phyloP scores from a whole-genome alignment of 2,797 vertebrate species.

The Capromys pilorides region DNA sequence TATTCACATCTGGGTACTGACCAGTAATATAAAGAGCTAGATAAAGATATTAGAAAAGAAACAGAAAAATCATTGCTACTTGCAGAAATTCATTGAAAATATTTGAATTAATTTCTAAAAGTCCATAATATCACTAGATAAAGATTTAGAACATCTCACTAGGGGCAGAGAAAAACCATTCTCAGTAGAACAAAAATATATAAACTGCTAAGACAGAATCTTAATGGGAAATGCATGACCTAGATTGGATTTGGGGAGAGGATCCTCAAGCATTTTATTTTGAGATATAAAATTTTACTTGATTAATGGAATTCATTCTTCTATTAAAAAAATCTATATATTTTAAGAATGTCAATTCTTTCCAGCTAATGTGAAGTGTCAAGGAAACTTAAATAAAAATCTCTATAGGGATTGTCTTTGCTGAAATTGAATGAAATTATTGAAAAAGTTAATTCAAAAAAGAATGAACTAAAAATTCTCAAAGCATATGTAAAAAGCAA shows the following conservation, averaged over 20 bases:
- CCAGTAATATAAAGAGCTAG: neutral
- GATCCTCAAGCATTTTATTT: constrained; percentile 60
- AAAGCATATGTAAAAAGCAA: constrained; percentile 24
- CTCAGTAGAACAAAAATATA: constrained; percentile 63
- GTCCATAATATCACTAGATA: constrained; percentile 64
- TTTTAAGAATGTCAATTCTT: constrained; percentile 59
- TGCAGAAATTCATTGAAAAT: constrained; percentile 65
- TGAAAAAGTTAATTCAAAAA: constrained; percentile 39
- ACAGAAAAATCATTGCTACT: constrained; percentile 32
- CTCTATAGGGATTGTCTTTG: neutral
- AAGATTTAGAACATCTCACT: constrained; percentile 69
- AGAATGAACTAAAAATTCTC: constrained; percentile 47
- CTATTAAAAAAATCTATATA: constrained; percentile 61
- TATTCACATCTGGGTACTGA: neutral
- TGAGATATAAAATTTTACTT: constrained; percentile 55
- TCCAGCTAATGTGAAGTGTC: constrained; percentile 51
- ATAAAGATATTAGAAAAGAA: constrained; percentile 42
- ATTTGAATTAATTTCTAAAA: constrained; percentile 60
- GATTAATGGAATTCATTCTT: constrained; percentile 52
- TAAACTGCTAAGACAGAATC: constrained; percentile 63
- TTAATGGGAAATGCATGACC: constrained; percentile 73
- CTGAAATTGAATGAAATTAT: constrained; percentile 31
- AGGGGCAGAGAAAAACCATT: neutral
- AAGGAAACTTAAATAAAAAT: constrained; percentile 63
- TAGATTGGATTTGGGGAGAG: constrained; percentile 61